Evolutionary conservation across 2,888 invertebrate species (phyloP), one percentile per base, ranked within the genome.

Genomic region (Heliconius charithonia): DNA sequence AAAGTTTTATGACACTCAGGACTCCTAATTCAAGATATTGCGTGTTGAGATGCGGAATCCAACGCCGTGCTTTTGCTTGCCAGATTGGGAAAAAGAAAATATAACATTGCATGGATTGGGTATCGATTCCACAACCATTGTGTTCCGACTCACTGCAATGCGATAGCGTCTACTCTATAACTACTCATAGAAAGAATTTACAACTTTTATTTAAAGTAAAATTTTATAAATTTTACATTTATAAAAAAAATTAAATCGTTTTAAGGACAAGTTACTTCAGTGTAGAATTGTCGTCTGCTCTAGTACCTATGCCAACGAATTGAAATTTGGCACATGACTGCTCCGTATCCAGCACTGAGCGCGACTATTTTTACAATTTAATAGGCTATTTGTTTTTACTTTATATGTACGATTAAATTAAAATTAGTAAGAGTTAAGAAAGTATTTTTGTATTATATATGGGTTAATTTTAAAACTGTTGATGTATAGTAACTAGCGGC

Each of bases 281-380:
- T 37, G 72, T 32, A 59, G 59, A 37, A 59, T 32, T 32, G 72
- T 59, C 32, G 59, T 29, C 59, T 25, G n/a, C 32, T 59, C 32
- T 32, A 69, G 69, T 69, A 59, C 72, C 59, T 59, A 72, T 72
- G 72, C 72, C 72, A 72, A 72, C 72, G 72, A 72, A 72, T 59
- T 72, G 59, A 72, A 72, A 72, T 59, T 72, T 72, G 72, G 72
- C 72, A 72, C 72, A 72, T 37, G 59, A 72, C 72, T 59, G 72
- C 56, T 12, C 16, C 32, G 72, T 59, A 72, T 59, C 72, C 37
- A 72, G 72, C n/a, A 37, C 25, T 59, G 59, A 32, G 59, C n/a
- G 32, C 72, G 27, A 59, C 25, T 16, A n/a, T 72, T 72, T 72
- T 72, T 59, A 59, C 32, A 59, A 56, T 37, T 32, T 72, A 56